Conservation (phyloP, 2,113 vertebrate species). For the Microtus ochrogaster region DNA sequence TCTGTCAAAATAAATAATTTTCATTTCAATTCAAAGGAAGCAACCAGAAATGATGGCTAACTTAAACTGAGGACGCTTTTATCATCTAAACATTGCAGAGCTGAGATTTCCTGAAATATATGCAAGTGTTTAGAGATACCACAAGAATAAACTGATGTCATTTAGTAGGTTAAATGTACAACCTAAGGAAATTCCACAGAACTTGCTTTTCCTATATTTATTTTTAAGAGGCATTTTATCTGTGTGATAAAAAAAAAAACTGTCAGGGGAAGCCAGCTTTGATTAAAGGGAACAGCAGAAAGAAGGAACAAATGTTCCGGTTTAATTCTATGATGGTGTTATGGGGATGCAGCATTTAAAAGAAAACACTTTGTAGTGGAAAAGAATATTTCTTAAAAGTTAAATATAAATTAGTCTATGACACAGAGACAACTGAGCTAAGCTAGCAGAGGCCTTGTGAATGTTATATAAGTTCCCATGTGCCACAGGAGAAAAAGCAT, state of each 20-base stretch:
- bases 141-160: constrained; percentile 6
- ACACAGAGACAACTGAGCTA: background rate
- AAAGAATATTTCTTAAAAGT: background rate
- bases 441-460: background rate
- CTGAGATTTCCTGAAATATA: constrained; percentile 18
- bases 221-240: constrained; percentile 43
- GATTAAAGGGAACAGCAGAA: constrained; percentile 18
- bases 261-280: constrained; percentile 33
- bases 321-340: background rate
- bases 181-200: constrained; percentile 49
- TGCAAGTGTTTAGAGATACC: background rate
- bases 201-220: background rate
- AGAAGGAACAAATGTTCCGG: background rate
- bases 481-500: background rate
- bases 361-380: background rate
- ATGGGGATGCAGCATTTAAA: background rate
- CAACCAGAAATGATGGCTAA: background rate
- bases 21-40: background rate
- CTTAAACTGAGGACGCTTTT: background rate
- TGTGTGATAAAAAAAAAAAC: background rate
- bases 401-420: background rate
- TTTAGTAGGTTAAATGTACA: constrained; percentile 29
- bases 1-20: background rate
- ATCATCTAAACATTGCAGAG: background rate
- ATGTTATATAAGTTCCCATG: background rate